Evolutionary conservation across 2,888 invertebrate species (phyloP).

Genomic region (Lasioglossum pauxillum): DNA sequence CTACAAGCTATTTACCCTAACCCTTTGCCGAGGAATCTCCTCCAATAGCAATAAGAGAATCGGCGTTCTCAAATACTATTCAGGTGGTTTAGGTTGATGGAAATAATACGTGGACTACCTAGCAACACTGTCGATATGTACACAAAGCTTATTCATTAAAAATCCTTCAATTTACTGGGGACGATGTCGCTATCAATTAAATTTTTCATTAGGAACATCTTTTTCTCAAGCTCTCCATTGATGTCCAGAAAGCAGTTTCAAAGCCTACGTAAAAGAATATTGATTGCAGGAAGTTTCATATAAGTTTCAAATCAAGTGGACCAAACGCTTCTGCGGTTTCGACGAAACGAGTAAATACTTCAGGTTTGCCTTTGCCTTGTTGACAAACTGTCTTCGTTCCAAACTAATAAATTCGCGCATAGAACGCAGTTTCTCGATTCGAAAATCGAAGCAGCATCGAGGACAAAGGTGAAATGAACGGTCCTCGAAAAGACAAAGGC

Average conservation of each 20-base stretch:
- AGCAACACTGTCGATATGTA: too few species aligned
- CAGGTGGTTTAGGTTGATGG: too few species aligned
- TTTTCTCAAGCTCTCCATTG: background rate
- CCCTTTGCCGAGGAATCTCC: background rate
- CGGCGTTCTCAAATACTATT: background rate
- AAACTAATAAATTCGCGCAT: background rate
- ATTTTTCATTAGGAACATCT: too few species aligned
- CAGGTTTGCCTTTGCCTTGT: background rate
- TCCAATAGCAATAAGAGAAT: background rate
- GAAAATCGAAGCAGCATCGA: background rate
- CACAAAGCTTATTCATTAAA: too few species aligned
- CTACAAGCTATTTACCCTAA: constrained; percentile 1
- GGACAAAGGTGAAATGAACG: constrained; percentile 44
- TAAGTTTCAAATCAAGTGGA: too few species aligned
- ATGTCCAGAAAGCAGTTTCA: background rate
- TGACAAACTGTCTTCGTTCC: background rate
- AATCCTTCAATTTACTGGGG: too few species aligned
- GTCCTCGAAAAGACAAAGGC: constrained; percentile 42
- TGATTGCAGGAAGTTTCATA: background rate
- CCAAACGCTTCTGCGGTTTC: too few species aligned
- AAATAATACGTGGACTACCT: too few species aligned
- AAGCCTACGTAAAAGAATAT: background rate
- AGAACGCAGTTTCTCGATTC: background rate
- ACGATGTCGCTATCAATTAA: too few species aligned
- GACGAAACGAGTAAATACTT: background rate